phyloP scores from a whole-genome alignment of 2,888 invertebrate genomes.

The Ochropacha duplaris region DNA sequence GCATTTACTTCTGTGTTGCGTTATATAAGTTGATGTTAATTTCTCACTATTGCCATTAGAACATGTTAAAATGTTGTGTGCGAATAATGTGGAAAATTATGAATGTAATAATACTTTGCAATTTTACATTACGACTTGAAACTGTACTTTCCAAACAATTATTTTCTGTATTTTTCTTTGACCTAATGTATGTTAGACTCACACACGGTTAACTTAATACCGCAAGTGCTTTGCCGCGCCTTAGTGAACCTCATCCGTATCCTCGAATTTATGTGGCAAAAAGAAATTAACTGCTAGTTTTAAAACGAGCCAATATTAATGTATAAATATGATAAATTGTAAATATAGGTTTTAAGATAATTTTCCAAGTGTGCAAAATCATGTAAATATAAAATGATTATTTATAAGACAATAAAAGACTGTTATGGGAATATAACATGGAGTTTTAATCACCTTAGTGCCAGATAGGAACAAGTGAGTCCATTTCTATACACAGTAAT shows the following conservation, averaged over 20 bases:
- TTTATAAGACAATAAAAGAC: constrained; percentile 73
- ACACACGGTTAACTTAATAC: no score
- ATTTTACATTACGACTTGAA: no score
- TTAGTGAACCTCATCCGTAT: not conserved
- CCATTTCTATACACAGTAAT: not conserved
- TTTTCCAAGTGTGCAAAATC: not conserved
- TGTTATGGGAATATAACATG: constrained; percentile 66
- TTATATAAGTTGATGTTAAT: not conserved
- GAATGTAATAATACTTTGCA: no score
- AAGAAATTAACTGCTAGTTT: not conserved
- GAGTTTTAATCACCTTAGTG: constrained; percentile 25
- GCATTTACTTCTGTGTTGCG: not conserved
- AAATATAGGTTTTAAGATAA: not conserved
- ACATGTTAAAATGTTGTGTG: no score
- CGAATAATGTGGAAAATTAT: no score
- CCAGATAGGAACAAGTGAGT: not conserved
- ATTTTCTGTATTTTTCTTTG: no score
- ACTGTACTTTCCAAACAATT: no score
- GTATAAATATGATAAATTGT: not conserved
- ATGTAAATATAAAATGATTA: constrained; percentile 52
- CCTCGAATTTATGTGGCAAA: not conserved
- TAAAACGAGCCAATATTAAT: not conserved
- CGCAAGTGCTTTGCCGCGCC: no score
- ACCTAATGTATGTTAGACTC: no score
- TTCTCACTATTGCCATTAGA: no score